phyloP scores from a whole-genome alignment of 2,888 invertebrate genomes.

The Patella ulyssiponensis region DNA sequence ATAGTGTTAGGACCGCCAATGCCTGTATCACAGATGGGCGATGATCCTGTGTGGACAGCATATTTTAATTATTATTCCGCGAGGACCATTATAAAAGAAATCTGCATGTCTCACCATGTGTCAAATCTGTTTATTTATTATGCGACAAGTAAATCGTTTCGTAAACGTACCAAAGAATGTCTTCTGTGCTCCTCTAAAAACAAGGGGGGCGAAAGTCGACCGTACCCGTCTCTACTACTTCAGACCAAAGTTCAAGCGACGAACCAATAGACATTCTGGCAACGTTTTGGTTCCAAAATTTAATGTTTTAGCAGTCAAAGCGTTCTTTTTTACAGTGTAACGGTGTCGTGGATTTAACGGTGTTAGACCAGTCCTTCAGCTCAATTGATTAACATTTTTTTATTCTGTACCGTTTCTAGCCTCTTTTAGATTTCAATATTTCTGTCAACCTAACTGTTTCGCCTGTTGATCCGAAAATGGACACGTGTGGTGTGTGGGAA shows the following conservation, averaged over 20 bases:
- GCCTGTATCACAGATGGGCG: conserved; percentile 43
- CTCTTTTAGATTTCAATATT: too few species aligned
- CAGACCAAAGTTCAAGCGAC: not conserved
- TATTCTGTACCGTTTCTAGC: too few species aligned
- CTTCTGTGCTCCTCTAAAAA: not conserved
- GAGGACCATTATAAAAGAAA: conserved; percentile 53
- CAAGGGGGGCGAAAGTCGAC: not conserved
- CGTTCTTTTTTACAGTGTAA: too few species aligned
- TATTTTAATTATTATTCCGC: conserved; percentile 55
- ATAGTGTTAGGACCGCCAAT: conserved; percentile 44
- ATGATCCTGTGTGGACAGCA: conserved; percentile 53
- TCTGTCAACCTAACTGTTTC: too few species aligned
- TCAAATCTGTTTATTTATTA: conserved; percentile 57
- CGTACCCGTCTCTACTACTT: not conserved
- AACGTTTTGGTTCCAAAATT: too few species aligned
- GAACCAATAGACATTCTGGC: not conserved
- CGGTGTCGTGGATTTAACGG: too few species aligned
- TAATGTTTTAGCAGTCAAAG: too few species aligned
- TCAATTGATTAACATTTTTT: too few species aligned
- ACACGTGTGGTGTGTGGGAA: too few species aligned
- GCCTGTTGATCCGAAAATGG: too few species aligned
- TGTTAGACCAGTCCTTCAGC: too few species aligned
- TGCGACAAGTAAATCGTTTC: conserved; percentile 47
- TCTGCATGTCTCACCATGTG: conserved; percentile 64
- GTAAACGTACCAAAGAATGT: conserved; percentile 39